Conservation (phyloP, 2,113 vertebrate genomes). For the Okapia johnstoni region DNA sequence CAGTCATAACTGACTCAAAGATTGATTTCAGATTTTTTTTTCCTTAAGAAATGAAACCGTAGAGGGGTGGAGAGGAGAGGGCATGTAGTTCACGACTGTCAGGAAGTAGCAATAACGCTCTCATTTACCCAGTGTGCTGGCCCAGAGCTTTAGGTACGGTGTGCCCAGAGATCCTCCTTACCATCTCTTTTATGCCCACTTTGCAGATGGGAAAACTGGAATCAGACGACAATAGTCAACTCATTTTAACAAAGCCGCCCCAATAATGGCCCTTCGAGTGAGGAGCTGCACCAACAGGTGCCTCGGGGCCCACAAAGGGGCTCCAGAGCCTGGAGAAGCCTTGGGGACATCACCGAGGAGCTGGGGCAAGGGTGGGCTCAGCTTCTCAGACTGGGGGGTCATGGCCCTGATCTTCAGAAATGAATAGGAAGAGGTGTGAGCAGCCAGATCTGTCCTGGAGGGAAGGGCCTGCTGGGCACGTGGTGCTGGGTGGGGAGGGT, state of each 20-base stretch:
- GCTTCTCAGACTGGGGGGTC: not conserved
- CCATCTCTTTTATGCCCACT: rapidly evolving
- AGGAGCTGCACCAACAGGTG: not conserved
- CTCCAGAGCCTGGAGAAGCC: not conserved
- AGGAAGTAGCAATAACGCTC: not conserved
- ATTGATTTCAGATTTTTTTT: constrained; percentile 5
- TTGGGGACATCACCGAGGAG: rapidly evolving
- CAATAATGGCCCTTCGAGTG: rapidly evolving
- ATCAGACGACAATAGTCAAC: no score
- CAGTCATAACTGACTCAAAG: not conserved
- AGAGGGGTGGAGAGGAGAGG: not conserved
- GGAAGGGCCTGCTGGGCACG: not conserved
- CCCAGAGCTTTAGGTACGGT: rapidly evolving
- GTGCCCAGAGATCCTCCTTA: not conserved
- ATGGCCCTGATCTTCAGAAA: not conserved
- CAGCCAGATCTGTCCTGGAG: not conserved
- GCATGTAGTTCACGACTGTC: not conserved
- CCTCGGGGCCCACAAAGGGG: not conserved
- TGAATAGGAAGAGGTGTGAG: not conserved
- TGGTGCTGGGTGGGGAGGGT: no score
- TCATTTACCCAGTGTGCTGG: rapidly evolving
- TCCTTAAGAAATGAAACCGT: not conserved
- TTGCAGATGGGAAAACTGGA: not conserved
- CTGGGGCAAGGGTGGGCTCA: no score
- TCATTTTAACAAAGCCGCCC: not conserved